Percentiles rank a stretch among this genome's conserved stretches.
These are phyloP conservation scores for Trematomus loennbergii DNA, from an alignment of 2,113 vertebrate genomes.

Conservation along the genomic window DNA sequence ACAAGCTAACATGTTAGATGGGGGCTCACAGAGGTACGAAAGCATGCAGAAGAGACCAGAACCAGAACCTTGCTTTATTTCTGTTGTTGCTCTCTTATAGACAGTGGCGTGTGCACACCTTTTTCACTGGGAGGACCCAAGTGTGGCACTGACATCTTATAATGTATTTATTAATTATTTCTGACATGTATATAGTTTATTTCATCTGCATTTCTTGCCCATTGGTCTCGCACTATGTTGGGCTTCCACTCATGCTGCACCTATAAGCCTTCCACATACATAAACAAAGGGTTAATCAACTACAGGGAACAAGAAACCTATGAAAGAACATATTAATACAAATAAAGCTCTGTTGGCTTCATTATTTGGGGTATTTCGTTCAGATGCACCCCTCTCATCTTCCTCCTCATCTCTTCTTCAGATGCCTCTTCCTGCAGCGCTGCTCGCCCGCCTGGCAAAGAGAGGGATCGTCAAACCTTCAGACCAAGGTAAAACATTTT, in stretches of 20 bases:
- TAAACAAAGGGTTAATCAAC: background rate
- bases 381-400: background rate
- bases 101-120: background rate
- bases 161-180: no score
- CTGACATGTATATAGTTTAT: no score
- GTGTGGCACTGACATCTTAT: no score
- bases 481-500: conserved; percentile 84
- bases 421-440: conserved; percentile 91
- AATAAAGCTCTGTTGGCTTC: background rate
- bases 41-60: no score
- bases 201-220: no score
- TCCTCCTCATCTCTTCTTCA: conserved; percentile 32
- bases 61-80: no score
- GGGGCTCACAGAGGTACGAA: background rate
- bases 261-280: background rate
- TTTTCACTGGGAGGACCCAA: background rate
- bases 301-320: background rate
- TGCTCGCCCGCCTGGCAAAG: conserved; percentile 91
- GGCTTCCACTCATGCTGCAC: no score
- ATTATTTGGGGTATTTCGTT: background rate
- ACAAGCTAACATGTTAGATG: background rate
- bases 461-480: conserved; percentile 91
- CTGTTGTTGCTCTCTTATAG: no score
- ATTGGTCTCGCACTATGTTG: no score
- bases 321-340: background rate